Base-by-base conservation (phyloP, 2,888 invertebrate genomes). In the Eumacrocentrus americanus region DNA sequence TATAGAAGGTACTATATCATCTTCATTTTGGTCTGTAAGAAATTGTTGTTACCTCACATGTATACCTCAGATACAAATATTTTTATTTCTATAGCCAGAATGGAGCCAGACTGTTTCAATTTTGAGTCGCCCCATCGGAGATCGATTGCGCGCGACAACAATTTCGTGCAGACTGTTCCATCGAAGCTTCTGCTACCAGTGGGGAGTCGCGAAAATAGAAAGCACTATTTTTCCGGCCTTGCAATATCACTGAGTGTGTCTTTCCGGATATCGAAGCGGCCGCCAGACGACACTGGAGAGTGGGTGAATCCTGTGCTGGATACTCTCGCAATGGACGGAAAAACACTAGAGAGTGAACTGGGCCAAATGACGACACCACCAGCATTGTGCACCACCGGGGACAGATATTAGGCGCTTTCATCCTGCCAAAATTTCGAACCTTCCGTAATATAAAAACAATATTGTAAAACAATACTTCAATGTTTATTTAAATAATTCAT, bases 191-290 rank as follows among this genome's bases (percentile, higher is more conserved):
- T 53, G 47, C 35, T 38, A 25, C 42, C 14, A 40, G 37, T 20
- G 1, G n/a, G 37, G 20, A 51, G 29, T 34, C 47, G 14, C 12
- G 2, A 35, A 16, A 16, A 47, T 37, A 23, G 35, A 23, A 16
- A 44, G 40, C 38, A 50, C 20, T 40, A 57, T 57, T 57, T 57
- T 40, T 66, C 35, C 60, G 42, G 55, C 72, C 65, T 67, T 63
- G 72, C 72, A 78, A 77, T 78, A 78, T 77, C 76, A 68, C 74
- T 70, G 73, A 77, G 77, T 77, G 73, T 76, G 57, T 60, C 73
- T 75, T 74, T 70, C 71, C 69, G 65, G 67, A 70, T 70, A 73
- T 70, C 67, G 68, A 60, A 63, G 66, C 67, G 60, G 66, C 22
- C 38, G n/a, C 52, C 58, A 56, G 29, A 44, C 48, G 20, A 51